phyloP scores from a whole-genome alignment of 2,888 invertebrate species.

The Orchesellides sinensis region DNA sequence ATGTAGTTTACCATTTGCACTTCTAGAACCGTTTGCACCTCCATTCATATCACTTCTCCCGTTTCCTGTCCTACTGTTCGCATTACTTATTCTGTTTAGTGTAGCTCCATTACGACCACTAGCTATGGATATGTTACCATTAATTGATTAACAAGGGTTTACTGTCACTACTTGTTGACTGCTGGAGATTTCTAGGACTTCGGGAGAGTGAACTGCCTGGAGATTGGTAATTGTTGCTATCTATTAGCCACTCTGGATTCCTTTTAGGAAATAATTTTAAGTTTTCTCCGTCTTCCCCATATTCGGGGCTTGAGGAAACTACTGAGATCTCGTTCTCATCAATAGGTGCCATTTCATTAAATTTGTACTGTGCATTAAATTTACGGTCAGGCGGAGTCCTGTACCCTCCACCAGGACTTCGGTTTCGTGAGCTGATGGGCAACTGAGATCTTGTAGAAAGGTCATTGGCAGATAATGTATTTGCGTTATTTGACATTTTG shows the following conservation, averaged over 20 bases:
- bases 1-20: conserved; percentile 49
- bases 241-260: conserved; percentile 46
- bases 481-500: neutral
- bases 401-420: conserved; percentile 12
- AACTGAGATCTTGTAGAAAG: conserved; percentile 12
- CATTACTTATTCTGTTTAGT: conserved; percentile 63
- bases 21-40: neutral
- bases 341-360: conserved; percentile 35
- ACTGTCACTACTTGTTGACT: conserved; percentile 30
- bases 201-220: conserved; percentile 31
- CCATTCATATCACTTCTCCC: conserved; percentile 14
- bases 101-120: conserved; percentile 63
- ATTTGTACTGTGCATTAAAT: conserved; percentile 13
- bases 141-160: conserved; percentile 61
- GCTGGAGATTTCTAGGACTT: conserved; percentile 33
- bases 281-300: conserved; percentile 45
- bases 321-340: conserved; percentile 46
- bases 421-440: conserved; percentile 1
- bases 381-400: conserved; percentile 2
- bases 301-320: conserved; percentile 24
- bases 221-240: conserved; percentile 24
- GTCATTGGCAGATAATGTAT: conserved; percentile 5
- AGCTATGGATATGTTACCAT: conserved; percentile 64
- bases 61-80: conserved; percentile 24
- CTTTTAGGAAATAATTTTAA: conserved; percentile 64